These are phyloP conservation scores for Harpagoxenus sublaevis DNA, from an alignment of 2,888 invertebrate genomes.

Conservation along the genomic window DNA sequence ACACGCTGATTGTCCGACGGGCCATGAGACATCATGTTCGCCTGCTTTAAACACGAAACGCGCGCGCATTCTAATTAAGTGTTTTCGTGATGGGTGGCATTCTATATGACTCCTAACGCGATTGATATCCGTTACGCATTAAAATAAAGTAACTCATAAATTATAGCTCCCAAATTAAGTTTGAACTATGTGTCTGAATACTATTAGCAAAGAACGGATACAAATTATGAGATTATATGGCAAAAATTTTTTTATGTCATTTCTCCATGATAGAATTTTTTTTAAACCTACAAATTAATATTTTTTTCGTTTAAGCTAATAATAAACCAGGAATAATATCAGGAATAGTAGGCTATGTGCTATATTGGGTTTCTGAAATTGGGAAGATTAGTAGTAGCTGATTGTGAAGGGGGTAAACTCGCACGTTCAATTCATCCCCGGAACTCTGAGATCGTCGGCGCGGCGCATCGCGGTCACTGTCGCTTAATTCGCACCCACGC, in stretches of 20 bases:
- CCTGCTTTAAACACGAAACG: slow-evolving; percentile 68
- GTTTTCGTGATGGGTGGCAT: slow-evolving; percentile 77
- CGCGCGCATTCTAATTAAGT: slow-evolving; percentile 75
- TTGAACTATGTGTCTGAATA: background rate
- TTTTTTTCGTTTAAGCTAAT: background rate
- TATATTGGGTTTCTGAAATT: no score
- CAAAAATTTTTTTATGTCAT: background rate
- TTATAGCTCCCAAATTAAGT: background rate
- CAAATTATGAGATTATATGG: background rate
- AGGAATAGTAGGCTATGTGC: background rate
- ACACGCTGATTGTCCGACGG: slow-evolving; percentile 18
- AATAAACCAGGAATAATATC: no score
- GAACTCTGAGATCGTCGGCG: slow-evolving; percentile 26
- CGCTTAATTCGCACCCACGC: slow-evolving; percentile 83
- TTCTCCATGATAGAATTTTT: background rate
- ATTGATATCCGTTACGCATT: background rate
- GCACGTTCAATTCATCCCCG: slow-evolving; percentile 4
- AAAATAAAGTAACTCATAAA: background rate
- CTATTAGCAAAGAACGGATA: background rate
- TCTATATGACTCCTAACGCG: background rate
- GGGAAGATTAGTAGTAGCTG: background rate
- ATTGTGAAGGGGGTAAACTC: background rate
- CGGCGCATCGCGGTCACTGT: slow-evolving; percentile 39
- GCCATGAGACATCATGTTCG: slow-evolving; percentile 69
- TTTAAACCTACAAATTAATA: background rate